Evolutionary conservation across 2,888 invertebrate species (phyloP), one percentile per base, ranked within the genome.

Genomic region (Cantharis rufa): DNA sequence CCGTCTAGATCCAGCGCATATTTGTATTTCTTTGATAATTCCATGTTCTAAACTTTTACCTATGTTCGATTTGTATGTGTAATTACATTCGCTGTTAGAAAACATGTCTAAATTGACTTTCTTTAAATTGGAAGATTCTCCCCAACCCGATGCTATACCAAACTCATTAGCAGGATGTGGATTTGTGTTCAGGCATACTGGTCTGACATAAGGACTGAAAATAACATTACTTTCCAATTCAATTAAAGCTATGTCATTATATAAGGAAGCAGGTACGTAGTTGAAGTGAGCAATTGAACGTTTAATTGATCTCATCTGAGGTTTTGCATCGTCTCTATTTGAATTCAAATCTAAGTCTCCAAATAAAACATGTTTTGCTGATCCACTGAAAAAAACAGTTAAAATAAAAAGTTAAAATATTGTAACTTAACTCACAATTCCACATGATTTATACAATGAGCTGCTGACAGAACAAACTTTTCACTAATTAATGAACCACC

Each of bases 391-490:
- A 63, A 16, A 27, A 27, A 27, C 5, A 18, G 5, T 4, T 24
- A 24, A n/a, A n/a, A n/a, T n/a, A n/a, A n/a, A n/a, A n/a, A n/a
- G n/a, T n/a, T n/a, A n/a, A n/a, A n/a, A n/a, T n/a, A n/a, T n/a
- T n/a, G n/a, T n/a, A n/a, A n/a, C n/a, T n/a, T n/a, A n/a, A n/a
- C n/a, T n/a, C n/a, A 82, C 82, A 74, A 68, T 74, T 81, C 74
- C 64, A 48, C 66, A 10, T 80, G 78, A 61, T 70, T 72, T 3
- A 82, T 28, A 81, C 93, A 94, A 83, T 93, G 93, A 0, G 92
- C 93, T 0, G 93, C 93, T 0, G 93, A 92, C 7, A 94, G 84
- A 62, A 94, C 90, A 84, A 90, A 92, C 10, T 87, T 87, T 0
- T 91, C 81, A 70, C 28, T 28, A 28, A 28, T 28, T 28, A 28